Evolutionary conservation across 2,113 vertebrate species (phyloP).

Genomic region (Jaculus jaculus): DNA sequence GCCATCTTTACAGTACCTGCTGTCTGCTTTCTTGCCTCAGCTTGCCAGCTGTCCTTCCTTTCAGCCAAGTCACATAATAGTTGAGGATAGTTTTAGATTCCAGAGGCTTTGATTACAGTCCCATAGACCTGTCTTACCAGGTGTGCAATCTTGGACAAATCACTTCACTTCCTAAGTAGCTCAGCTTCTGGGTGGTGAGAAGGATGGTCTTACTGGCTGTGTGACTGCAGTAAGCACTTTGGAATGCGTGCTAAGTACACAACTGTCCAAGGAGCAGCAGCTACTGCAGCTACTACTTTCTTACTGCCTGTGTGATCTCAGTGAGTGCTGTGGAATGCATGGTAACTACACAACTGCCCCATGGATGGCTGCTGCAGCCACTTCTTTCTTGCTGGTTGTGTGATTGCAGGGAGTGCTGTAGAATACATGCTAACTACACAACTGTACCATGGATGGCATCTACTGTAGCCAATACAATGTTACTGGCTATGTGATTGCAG

Average conservation of each 20-base stretch:
- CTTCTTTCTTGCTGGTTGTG: too few relatives aligned
- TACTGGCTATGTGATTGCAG: too few relatives aligned
- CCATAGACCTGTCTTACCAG: not conserved
- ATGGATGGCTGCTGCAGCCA: too few relatives aligned
- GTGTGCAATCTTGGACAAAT: not conserved
- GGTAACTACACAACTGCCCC: too few relatives aligned
- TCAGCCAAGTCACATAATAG: not conserved
- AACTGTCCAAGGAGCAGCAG: not conserved
- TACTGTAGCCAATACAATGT: too few relatives aligned
- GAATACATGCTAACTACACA: too few relatives aligned
- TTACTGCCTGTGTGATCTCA: too few relatives aligned
- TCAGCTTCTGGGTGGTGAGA: not conserved
- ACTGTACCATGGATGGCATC: too few relatives aligned
- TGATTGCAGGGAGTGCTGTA: too few relatives aligned
- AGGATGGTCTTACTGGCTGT: not conserved
- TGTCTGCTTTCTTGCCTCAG: not conserved
- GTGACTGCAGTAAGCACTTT: not conserved
- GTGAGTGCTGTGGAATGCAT: too few relatives aligned
- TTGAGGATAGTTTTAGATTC: not conserved
- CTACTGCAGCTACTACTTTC: not conserved
- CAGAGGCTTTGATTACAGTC: not conserved
- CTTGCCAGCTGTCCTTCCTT: not conserved
- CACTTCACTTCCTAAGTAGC: not conserved
- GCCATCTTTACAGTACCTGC: not conserved
- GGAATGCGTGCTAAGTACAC: not conserved